Evolutionary conservation across 2,113 vertebrate species (phyloP).

Genomic region (Oceanodroma tethys): DNA sequence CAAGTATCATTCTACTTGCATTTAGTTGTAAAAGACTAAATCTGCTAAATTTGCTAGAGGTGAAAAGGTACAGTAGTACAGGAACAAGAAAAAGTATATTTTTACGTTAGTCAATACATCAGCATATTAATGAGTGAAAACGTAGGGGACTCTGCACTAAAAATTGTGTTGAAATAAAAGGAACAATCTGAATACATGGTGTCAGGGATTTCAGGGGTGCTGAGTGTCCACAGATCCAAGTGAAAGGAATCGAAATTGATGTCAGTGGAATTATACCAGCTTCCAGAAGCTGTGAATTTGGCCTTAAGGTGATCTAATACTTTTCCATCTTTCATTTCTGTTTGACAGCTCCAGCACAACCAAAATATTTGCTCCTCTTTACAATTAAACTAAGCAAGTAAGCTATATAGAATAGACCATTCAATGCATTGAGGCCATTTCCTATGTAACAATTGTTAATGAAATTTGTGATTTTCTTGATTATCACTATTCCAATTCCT

Average conservation of each 20-base stretch:
- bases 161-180: neutral
- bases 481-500: neutral
- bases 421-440: neutral
- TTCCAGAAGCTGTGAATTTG: slow-evolving; percentile 15
- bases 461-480: neutral
- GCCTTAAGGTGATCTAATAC: neutral
- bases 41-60: neutral
- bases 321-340: slow-evolving; percentile 15
- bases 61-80: neutral
- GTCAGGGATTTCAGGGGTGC: neutral
- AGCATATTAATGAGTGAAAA: neutral
- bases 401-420: neutral
- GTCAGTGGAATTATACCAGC: neutral
- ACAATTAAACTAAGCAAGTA: neutral
- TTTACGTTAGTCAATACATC: neutral
- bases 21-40: neutral
- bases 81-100: neutral
- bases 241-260: neutral
- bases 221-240: neutral
- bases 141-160: neutral
- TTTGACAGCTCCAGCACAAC: neutral
- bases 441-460: neutral
- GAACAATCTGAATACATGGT: neutral
- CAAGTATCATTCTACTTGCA: neutral
- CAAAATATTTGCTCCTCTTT: neutral